A percentile compares a stretch with the other conserved stretches of the same genome.
Conservation (phyloP, 2,113 vertebrate species). For the Myotis lucifugus region DNA sequence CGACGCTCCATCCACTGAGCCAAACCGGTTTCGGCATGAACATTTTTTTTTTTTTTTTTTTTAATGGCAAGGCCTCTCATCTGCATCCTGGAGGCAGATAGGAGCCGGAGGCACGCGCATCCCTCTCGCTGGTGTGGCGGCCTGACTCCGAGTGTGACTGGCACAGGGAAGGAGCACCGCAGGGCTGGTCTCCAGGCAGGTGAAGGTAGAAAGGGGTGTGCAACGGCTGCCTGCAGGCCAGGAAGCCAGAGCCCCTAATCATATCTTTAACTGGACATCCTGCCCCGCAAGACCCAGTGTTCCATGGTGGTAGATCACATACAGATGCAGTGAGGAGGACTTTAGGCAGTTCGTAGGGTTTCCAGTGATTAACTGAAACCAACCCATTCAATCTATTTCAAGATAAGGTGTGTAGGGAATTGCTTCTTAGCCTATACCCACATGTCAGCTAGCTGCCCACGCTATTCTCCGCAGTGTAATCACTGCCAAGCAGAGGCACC, state of each 20-base stretch:
- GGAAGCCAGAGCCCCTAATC: neutral
- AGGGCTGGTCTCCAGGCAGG: neutral
- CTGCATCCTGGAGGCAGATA: neutral
- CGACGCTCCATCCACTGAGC: too few species aligned
- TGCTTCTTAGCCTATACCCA: slow-evolving; percentile 46
- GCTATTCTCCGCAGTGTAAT: slow-evolving; percentile 6
- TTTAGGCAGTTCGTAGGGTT: neutral
- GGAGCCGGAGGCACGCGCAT: neutral
- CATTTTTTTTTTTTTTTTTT: too few species aligned
- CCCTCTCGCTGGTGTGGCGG: neutral
- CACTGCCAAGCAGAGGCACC: neutral
- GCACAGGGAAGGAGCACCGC: neutral
- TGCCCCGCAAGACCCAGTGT: neutral
- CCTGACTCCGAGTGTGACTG: neutral
- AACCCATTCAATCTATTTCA: slow-evolving; percentile 35
- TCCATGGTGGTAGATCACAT: fast-evolving
- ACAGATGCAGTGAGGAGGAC: slow-evolving; percentile 30
- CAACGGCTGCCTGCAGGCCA: neutral
- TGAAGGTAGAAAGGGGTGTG: neutral
- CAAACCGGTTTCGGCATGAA: too few species aligned
- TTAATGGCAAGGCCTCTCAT: neutral
- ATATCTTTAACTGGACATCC: neutral
- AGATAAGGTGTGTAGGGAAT: neutral
- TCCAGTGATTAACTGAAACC: slow-evolving; percentile 54
- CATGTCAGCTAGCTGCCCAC: neutral